phyloP scores from a whole-genome alignment of 2,888 invertebrate species.

The Fragum fragum region DNA sequence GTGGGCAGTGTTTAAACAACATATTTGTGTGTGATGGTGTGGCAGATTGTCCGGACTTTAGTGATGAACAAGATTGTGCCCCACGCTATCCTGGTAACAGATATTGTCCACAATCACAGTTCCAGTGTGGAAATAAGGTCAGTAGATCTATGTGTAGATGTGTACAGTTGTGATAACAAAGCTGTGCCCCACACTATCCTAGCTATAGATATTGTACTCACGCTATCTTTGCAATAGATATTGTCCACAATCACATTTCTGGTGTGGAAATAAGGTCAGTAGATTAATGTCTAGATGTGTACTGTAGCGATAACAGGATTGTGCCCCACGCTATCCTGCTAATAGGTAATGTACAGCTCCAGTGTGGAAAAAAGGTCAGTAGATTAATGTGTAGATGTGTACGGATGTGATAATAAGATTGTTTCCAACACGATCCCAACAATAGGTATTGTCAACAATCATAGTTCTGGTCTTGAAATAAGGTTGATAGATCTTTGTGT shows the following conservation, averaged over 20 bases:
- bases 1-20: constrained; percentile 90
- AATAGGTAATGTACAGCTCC: constrained; percentile 96
- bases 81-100: constrained; percentile 95
- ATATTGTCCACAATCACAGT: constrained; percentile 95
- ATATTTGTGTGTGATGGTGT: constrained; percentile 84
- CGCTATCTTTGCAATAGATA: constrained; percentile 95
- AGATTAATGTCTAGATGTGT: no score
- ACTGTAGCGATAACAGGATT: no score
- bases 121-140: constrained; percentile 95
- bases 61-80: constrained; percentile 89
- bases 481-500: constrained; percentile 86
- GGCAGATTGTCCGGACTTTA: constrained; percentile 84
- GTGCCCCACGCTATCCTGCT: constrained; percentile 93
- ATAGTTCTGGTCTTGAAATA: constrained; percentile 96
- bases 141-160: constrained; percentile 32
- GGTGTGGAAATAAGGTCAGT: constrained; percentile 93
- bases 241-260: constrained; percentile 96
- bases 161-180: no score
- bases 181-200: constrained; percentile 91
- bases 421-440: constrained; percentile 93
- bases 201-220: constrained; percentile 94
- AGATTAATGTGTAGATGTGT: no score
- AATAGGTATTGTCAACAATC: constrained; percentile 96
- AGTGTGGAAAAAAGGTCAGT: constrained; percentile 93
- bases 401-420: no score